phyloP scores from a whole-genome alignment of 2,797 vertebrate genomes.

The Rhynchotus rufescens region DNA sequence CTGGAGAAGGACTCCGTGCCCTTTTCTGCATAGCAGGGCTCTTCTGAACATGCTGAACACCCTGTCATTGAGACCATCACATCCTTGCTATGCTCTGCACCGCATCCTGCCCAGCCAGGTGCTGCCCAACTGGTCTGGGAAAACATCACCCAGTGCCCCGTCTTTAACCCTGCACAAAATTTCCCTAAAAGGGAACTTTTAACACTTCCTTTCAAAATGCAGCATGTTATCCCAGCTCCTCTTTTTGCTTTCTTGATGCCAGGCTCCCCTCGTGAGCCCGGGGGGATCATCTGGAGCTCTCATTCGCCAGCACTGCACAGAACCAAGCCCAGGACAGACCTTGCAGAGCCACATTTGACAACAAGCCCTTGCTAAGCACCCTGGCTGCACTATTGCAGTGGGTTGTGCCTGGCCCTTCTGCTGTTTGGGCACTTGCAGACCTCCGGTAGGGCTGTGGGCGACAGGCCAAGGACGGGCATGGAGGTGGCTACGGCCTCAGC shows the following conservation, averaged over 20 bases:
- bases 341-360: not conserved
- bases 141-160: not conserved
- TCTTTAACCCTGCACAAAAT: not conserved
- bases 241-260: not conserved
- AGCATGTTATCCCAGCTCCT: not conserved
- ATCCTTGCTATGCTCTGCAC: not conserved
- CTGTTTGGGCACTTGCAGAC: not conserved
- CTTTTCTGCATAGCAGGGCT: not conserved
- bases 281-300: not conserved
- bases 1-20: not conserved
- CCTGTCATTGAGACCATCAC: not conserved
- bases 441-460: fast-evolving
- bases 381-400: not conserved
- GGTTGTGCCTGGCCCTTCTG: fast-evolving
- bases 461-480: not conserved
- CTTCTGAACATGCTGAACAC: not conserved
- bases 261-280: not conserved
- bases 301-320: not conserved
- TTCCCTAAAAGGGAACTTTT: not conserved
- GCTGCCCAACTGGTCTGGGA: not conserved
- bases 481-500: fast-evolving
- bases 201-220: not conserved
- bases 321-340: not conserved
- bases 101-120: not conserved
- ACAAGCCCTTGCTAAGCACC: not conserved